Percentiles rank a stretch among this genome's conserved stretches.
Evolutionary conservation across 2,888 invertebrate genomes (phyloP).

Genomic region (Villa cingulata): DNA sequence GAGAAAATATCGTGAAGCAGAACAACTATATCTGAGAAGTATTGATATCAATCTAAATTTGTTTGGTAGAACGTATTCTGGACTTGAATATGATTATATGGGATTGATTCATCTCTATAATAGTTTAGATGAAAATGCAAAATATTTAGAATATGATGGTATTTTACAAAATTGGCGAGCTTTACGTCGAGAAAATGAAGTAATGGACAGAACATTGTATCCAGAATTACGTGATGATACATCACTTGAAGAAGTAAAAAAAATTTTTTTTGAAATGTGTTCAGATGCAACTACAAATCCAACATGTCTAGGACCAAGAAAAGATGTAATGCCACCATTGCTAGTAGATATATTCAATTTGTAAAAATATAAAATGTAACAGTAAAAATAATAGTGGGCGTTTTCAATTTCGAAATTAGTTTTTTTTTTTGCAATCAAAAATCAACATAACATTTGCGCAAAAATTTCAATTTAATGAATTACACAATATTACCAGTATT

Average conservation of each 20-base stretch:
- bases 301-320: no score
- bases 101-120: conserved; percentile 78
- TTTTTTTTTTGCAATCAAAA: no score
- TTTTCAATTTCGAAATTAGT: no score
- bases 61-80: conserved; percentile 82
- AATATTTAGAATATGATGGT: conserved; percentile 47
- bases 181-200: conserved; percentile 38
- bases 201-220: conserved; percentile 28
- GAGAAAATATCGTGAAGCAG: conserved; percentile 73
- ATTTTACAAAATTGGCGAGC: conserved; percentile 53
- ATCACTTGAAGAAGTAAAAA: conserved; percentile 28
- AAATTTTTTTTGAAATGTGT: conserved; percentile 29
- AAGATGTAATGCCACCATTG: no score
- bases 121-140: conserved; percentile 47
- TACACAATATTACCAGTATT: no score
- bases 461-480: no score
- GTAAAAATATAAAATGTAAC: no score
- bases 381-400: no score
- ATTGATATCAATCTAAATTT: conserved; percentile 74
- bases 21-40: conserved; percentile 72
- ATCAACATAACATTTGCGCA: no score
- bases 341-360: no score
- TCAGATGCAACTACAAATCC: conserved; percentile 9
- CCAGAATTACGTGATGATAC: conserved; percentile 28
- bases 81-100: conserved; percentile 87